Evolutionary conservation across 2,888 invertebrate genomes (phyloP).

Genomic region (Sthenelais limicola): DNA sequence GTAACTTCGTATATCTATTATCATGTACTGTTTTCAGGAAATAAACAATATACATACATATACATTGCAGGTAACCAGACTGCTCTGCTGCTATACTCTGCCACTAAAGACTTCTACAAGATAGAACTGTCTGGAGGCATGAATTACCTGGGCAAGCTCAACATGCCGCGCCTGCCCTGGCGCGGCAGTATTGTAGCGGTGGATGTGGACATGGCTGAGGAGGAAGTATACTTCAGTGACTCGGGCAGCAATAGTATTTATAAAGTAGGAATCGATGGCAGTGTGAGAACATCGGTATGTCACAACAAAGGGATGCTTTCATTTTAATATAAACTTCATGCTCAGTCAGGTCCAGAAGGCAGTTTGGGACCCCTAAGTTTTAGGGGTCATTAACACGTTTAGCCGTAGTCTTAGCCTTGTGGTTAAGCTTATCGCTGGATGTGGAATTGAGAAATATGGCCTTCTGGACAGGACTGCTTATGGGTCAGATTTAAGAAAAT

Average conservation of each 20-base stretch:
- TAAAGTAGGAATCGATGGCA: neutral
- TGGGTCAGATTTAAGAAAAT: too few species aligned
- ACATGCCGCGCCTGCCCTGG: neutral
- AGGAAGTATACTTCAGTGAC: conserved; percentile 39
- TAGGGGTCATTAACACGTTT: too few species aligned
- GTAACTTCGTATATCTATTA: too few species aligned
- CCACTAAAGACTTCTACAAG: conserved; percentile 11
- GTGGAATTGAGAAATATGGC: too few species aligned
- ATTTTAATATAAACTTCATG: neutral
- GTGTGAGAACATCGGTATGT: neutral
- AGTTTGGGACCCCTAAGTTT: too few species aligned
- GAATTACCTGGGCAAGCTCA: neutral
- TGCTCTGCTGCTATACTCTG: neutral
- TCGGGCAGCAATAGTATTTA: conserved; percentile 39
- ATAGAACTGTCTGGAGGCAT: neutral
- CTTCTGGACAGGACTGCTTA: too few species aligned
- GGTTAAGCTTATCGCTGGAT: too few species aligned
- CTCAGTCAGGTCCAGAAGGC: too few species aligned
- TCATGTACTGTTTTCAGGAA: too few species aligned
- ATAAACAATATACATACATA: too few species aligned
- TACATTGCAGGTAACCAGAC: conserved; percentile 19
- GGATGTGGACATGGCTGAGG: conserved; percentile 29
- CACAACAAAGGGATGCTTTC: neutral
- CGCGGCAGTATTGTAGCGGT: conserved; percentile 35
- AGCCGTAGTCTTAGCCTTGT: too few species aligned